phyloP scores from a whole-genome alignment of 2,888 invertebrate genomes.

The Eupithecia insigniata region DNA sequence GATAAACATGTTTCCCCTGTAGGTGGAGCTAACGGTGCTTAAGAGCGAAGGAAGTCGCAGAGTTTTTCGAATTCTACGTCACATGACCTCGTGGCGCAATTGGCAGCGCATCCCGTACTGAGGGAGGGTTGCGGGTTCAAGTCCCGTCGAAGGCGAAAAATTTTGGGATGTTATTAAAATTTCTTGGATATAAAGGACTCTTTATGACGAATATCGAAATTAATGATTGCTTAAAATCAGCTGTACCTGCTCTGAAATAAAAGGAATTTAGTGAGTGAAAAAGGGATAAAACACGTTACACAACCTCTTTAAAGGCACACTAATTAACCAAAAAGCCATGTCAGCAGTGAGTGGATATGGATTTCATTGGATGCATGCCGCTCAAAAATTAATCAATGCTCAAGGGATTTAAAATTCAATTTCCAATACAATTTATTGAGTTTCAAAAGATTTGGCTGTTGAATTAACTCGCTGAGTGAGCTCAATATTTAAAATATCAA shows the following conservation, averaged over 20 bases:
- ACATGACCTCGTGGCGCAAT: no score
- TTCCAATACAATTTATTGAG: slow-evolving; percentile 46
- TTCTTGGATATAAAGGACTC: slow-evolving; percentile 47
- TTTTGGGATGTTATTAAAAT: no score
- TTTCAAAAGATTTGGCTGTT: slow-evolving; percentile 36
- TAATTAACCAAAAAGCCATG: slow-evolving; percentile 21
- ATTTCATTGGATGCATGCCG: slow-evolving; percentile 34
- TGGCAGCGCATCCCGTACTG: no score
- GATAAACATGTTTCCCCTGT: no score
- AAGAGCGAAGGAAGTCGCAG: no score
- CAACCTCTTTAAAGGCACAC: not conserved
- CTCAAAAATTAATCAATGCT: slow-evolving; percentile 39
- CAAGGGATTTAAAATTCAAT: slow-evolving; percentile 49
- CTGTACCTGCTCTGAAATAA: not conserved
- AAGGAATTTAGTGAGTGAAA: not conserved
- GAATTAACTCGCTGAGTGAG: slow-evolving; percentile 18
- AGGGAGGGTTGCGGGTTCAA: no score
- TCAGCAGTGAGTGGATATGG: slow-evolving; percentile 11
- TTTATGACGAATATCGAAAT: slow-evolving; percentile 2
- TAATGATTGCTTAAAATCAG: not conserved
- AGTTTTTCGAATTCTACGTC: no score
- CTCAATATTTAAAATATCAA: slow-evolving; percentile 13
- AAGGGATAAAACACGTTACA: not conserved
- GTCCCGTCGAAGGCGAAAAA: no score
- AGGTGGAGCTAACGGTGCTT: no score